Base-by-base conservation (phyloP, 1,140 invertebrate species). In the Nymphalis io region DNA sequence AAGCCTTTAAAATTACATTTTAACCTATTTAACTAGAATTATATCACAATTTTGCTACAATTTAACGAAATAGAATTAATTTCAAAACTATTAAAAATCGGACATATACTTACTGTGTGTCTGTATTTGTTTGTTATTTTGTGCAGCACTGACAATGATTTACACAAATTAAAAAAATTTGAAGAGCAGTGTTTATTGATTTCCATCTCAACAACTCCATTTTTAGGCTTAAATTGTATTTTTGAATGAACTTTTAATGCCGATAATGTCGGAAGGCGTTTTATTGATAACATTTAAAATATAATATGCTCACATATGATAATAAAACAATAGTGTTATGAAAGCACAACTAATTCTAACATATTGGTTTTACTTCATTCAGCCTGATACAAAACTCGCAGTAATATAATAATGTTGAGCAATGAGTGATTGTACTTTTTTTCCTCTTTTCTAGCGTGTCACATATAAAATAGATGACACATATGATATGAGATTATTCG, bases 221-320 rank as follows among this genome's bases (percentile, higher is more conserved):
- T 81, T 66, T 67, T 72, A 12, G 77, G 59, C 62, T 78, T 73
- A 58, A 79, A 73, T 57, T 74, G 72, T 40, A 84, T 58, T 74
- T 87, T 90, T 20, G 79, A 73, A 18, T 84, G 78, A 73, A 87
- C 73, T 76, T 86, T 87, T 48, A 83, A 78, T 18, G 80, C 74
- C n/a, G 83, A 83, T 15, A 88, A 21, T 11, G 78, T 77, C 18
- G 87, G 81, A 23, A 89, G 66, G 60, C 80, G 81, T 68, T 85
- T 90, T 60, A 89, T 81, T 44, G 87, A 86, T 62, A 90, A 78
- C 88, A 90, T 90, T 67, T 20, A 53, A 53, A 53, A 53, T 53
- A 53, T 53, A 13, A 3, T 12, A 53, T 21, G 15, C 1, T 53
- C 11, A 20, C 12, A 12, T 11, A 13, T 21, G 21, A 1, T 21